Base-by-base conservation (phyloP, 2,797 vertebrate species). In the Etheostoma perlongum region DNA sequence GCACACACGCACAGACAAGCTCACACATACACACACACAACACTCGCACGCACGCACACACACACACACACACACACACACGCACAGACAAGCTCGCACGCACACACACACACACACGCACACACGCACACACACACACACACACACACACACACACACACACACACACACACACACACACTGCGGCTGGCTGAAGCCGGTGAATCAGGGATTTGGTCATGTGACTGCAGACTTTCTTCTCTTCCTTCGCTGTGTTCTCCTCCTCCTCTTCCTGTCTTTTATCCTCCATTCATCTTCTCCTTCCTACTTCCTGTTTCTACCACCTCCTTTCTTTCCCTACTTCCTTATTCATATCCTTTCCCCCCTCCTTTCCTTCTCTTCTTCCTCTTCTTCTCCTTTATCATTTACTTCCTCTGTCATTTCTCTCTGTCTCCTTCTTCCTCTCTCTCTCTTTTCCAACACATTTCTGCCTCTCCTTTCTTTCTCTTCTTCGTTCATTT, bases 81-180 rank as follows among this genome's bases (percentile, higher is more conserved):
- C 33, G 2, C 33, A 36, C 33, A 36, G 8, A 36, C 33, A 36
- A 8, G 9, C 8, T 9, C 33, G 9, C 33, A 36, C 33, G 9
- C 62, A 40, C 81, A 80, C 70, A 82, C 85, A 85, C 51, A 78
- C 67, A 49, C 54, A 49, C 21, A 16, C 61, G 62, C 58, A 73
- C 64, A 52, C 71, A 54, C 72, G 36, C 58, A 59, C 7, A 21
- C 59, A 25, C 55, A 36, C 40, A 49, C 33, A 73, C 64, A 52
- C 33, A 36, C 33, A 36, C 62, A 40, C 81, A 80, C 70, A 82
- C 85, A 85, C 51, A 78, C 67, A 49, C 54, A 49, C 21, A 16
- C 61, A 62, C 58, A 73, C 64, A 52, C 71, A 54, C 72, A 44
- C 58, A 59, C 7, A 21, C 59, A 25, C 55, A 36, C 40, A 49